Evolutionary conservation across 30 jellyfish, hydroid and myxozoan genomes (phyloP).

Genomic region (Nemopilema nomurai): DNA sequence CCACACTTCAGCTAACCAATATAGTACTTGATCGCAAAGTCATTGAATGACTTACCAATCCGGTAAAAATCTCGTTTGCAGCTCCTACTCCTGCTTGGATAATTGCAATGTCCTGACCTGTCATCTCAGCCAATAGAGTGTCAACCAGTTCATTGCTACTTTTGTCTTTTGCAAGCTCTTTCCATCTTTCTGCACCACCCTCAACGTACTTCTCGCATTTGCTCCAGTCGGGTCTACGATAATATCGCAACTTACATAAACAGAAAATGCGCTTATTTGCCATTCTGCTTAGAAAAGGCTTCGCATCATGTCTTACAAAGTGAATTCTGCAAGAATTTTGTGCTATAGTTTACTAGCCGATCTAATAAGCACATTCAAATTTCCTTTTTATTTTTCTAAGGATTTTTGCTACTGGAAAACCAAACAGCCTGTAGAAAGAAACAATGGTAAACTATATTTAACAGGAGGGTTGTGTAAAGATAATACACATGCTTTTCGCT

Average conservation of each 20-base stretch:
- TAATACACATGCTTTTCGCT: too few relatives aligned
- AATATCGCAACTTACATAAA: not conserved
- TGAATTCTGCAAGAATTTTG: too few relatives aligned
- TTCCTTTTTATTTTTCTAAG: not conserved
- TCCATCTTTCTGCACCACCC: constrained; percentile 95
- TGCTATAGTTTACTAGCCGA: too few relatives aligned
- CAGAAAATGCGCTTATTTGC: too few relatives aligned
- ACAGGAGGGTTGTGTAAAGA: too few relatives aligned
- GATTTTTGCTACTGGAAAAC: not conserved
- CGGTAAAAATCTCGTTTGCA: constrained; percentile 70
- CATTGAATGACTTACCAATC: constrained; percentile 65
- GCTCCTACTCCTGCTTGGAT: constrained; percentile 79
- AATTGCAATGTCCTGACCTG: constrained; percentile 93
- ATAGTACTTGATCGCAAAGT: too few relatives aligned
- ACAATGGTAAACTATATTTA: not conserved
- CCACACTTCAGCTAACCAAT: not conserved
- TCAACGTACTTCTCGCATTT: constrained; percentile 87
- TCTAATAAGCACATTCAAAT: not conserved
- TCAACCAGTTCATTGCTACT: constrained; percentile 84
- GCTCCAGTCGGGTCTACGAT: constrained; percentile 92
- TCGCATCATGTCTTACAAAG: too few relatives aligned
- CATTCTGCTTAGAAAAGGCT: too few relatives aligned
- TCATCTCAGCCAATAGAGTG: constrained; percentile 81
- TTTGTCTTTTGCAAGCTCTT: constrained; percentile 62
- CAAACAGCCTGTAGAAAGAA: not conserved